Conservation (phyloP, 2,113 vertebrate species). For the Phocoena sinus region DNA sequence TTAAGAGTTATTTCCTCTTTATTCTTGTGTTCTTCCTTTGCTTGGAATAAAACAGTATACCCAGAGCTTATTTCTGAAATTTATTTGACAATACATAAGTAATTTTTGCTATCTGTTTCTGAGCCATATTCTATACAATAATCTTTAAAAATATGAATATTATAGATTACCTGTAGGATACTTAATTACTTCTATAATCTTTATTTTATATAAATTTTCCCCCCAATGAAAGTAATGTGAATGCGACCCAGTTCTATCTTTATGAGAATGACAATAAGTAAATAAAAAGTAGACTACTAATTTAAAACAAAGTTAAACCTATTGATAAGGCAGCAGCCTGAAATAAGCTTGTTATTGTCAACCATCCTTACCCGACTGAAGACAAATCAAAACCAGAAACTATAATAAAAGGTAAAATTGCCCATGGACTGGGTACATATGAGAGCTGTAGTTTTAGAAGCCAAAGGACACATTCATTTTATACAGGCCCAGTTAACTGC, state of each 20-base stretch:
- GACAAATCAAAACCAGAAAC: not conserved
- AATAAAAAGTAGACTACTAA: not conserved
- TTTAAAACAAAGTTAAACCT: not conserved
- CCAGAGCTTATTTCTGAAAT: not conserved
- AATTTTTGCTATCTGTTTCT: not conserved
- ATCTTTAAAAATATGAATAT: not conserved
- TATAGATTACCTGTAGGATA: not conserved
- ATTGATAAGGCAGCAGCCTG: not conserved
- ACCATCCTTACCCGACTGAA: not conserved
- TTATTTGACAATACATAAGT: not conserved
- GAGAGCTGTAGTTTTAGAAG: not conserved
- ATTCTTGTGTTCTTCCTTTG: not conserved
- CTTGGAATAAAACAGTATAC: not conserved
- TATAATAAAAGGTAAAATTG: not conserved
- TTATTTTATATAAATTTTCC: not conserved
- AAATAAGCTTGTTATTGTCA: not conserved
- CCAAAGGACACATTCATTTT: not conserved
- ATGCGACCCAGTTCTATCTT: not conserved
- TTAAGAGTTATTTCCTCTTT: not conserved
- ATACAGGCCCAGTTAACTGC: not conserved
- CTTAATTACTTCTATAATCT: not conserved
- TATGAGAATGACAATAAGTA: not conserved
- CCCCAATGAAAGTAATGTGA: not conserved
- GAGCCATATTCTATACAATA: not conserved
- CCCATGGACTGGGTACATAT: not conserved